phyloP scores from a whole-genome alignment of 2,888 invertebrate species.

The Nomada flava region DNA sequence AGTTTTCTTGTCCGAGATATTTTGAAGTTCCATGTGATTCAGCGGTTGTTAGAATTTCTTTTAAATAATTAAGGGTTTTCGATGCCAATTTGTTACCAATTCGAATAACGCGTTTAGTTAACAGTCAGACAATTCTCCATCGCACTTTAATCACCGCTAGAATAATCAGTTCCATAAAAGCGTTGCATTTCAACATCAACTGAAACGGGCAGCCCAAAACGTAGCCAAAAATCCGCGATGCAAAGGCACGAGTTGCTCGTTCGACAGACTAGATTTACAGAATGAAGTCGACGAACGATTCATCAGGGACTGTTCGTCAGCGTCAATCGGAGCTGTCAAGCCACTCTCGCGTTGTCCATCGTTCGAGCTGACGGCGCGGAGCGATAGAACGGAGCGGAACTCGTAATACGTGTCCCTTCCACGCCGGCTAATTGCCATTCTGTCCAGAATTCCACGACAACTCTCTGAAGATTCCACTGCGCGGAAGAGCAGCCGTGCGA shows the following conservation, averaged over 20 bases:
- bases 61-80: too few relatives aligned
- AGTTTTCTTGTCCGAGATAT: too few relatives aligned
- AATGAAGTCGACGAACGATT: conserved; percentile 27
- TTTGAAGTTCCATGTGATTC: too few relatives aligned
- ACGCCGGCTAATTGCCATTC: conserved; percentile 52
- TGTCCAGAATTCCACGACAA: conserved; percentile 44
- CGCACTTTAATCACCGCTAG: too few relatives aligned
- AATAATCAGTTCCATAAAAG: too few relatives aligned
- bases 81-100: too few relatives aligned
- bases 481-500: conserved; percentile 37
- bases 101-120: too few relatives aligned
- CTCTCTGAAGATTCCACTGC: conserved; percentile 39
- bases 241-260: conserved; percentile 14
- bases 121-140: too few relatives aligned
- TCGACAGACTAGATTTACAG: conserved; percentile 14
- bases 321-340: conserved; percentile 53
- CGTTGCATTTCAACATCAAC: too few relatives aligned
- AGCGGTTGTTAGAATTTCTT: too few relatives aligned
- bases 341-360: conserved; percentile 25
- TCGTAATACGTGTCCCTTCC: conserved; percentile 39
- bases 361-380: conserved; percentile 38
- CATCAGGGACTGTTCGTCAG: conserved; percentile 59
- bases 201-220: too few relatives aligned
- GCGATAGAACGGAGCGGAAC: conserved; percentile 47
- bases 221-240: too few relatives aligned